These are phyloP conservation scores for Pachyuromys duprasi DNA, from an alignment of 2,797 vertebrate species.

Conservation along the genomic window DNA sequence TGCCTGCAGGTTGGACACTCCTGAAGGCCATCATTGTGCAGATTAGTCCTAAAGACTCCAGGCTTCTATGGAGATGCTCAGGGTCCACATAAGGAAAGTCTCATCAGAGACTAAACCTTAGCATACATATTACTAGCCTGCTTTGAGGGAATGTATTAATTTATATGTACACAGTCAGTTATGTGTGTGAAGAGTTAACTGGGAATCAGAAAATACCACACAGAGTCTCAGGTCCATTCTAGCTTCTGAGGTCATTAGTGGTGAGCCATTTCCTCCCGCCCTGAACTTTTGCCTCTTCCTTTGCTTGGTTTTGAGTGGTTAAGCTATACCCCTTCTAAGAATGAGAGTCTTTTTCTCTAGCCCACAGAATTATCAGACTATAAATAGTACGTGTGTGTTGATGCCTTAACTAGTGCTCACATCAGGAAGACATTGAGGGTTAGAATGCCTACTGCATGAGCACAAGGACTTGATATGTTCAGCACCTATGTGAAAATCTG, in stretches of 20 bases:
- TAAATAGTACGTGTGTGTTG: neutral
- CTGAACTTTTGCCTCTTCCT: neutral
- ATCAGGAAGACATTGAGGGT: neutral
- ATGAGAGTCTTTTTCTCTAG: constrained; percentile 51
- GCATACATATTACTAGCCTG: neutral
- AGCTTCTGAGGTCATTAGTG: neutral
- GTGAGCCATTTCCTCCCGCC: constrained; percentile 2
- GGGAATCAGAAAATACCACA: neutral
- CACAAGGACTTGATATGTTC: neutral
- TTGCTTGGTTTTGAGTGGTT: constrained; percentile 42
- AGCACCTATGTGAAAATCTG: neutral
- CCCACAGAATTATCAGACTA: neutral
- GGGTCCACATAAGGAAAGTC: neutral
- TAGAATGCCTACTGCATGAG: neutral
- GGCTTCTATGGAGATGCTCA: neutral
- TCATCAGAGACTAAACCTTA: neutral
- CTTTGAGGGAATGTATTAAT: neutral
- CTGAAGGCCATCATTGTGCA: neutral
- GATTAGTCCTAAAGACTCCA: neutral
- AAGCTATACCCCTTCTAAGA: neutral
- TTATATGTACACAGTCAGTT: neutral
- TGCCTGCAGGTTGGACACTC: neutral
- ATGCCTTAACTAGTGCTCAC: constrained; percentile 20
- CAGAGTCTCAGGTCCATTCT: neutral
- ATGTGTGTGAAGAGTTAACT: neutral